These are phyloP conservation scores for Rhipidura dahli DNA, from an alignment of 2,113 vertebrate species.

Conservation along the genomic window DNA sequence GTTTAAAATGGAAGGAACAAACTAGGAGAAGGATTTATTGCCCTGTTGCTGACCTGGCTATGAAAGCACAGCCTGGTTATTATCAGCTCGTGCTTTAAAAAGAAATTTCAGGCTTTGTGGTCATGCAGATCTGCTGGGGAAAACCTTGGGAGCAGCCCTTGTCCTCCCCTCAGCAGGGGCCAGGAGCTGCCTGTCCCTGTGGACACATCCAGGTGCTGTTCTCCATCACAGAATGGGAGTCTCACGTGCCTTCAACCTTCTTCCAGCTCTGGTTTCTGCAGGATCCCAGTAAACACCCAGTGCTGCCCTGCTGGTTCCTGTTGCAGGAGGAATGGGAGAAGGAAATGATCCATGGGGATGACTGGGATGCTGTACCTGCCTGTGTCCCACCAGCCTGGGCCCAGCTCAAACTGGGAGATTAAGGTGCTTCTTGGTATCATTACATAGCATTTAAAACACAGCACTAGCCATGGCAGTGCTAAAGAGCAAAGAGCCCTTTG, in stretches of 20 bases:
- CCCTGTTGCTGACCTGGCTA: neutral
- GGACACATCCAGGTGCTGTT: rapidly evolving
- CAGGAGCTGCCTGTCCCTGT: neutral
- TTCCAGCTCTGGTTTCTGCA: neutral
- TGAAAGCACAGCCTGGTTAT: rapidly evolving
- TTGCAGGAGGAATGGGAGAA: neutral
- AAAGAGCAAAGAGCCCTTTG: neutral
- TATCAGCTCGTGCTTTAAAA: neutral
- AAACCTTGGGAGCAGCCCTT: rapidly evolving
- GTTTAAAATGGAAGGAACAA: neutral
- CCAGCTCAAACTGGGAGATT: neutral
- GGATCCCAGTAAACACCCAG: rapidly evolving
- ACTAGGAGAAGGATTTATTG: neutral
- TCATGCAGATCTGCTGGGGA: rapidly evolving
- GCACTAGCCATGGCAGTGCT: neutral
- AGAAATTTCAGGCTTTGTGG: neutral
- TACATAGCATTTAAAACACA: neutral
- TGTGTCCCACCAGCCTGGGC: neutral
- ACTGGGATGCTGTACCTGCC: neutral
- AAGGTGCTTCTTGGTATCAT: neutral
- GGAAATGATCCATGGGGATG: rapidly evolving
- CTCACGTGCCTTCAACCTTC: rapidly evolving
- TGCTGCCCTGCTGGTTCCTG: neutral
- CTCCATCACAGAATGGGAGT: rapidly evolving
- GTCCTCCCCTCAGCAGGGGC: neutral